Evolutionary conservation across 2,888 invertebrate species (phyloP).

Genomic region (Isoperla grammatica): DNA sequence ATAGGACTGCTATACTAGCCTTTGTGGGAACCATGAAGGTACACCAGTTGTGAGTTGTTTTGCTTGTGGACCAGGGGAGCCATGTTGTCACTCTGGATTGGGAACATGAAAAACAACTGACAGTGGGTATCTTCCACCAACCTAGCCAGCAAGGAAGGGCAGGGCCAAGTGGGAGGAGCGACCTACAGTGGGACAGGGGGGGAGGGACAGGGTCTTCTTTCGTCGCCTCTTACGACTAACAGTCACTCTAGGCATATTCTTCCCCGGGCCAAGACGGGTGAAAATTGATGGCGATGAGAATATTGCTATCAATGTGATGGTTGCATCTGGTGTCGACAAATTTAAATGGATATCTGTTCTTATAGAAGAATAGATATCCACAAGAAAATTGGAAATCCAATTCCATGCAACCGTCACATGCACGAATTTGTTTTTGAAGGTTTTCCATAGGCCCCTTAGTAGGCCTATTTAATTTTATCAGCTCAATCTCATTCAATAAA

Average conservation of each 20-base stretch:
- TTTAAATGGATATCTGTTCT: neutral
- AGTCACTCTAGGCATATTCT: too few species aligned
- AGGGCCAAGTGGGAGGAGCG: too few species aligned
- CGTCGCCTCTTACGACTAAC: too few species aligned
- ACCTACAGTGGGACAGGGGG: too few species aligned
- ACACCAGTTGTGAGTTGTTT: neutral
- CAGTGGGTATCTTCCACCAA: neutral
- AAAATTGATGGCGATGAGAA: neutral
- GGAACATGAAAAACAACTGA: neutral
- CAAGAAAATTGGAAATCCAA: neutral
- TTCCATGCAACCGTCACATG: neutral
- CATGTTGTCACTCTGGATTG: neutral
- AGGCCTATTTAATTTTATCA: too few species aligned
- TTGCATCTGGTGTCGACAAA: neutral
- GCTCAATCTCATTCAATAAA: too few species aligned
- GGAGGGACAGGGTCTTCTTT: too few species aligned
- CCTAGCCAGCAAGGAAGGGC: neutral
- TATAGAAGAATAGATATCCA: neutral
- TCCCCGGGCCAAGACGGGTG: too few species aligned
- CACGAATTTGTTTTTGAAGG: neutral
- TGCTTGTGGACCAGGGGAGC: neutral
- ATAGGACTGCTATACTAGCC: neutral
- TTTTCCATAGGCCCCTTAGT: too few species aligned
- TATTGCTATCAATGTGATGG: neutral
- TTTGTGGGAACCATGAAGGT: neutral